phyloP scores from a whole-genome alignment of 2,888 invertebrate species.

The Agapostemon virescens region DNA sequence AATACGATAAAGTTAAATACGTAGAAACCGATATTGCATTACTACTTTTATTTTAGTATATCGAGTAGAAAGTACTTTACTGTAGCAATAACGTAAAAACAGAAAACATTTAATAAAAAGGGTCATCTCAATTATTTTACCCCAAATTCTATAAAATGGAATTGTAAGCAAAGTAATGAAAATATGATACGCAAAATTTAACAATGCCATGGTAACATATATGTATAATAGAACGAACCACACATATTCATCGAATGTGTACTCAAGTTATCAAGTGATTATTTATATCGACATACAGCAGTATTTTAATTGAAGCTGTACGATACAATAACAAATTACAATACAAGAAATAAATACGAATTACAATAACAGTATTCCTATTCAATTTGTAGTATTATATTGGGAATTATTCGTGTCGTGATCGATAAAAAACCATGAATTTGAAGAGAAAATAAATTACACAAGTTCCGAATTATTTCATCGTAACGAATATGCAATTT shows the following conservation, averaged over 20 bases:
- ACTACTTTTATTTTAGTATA: too few relatives aligned
- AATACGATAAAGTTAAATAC: too few relatives aligned
- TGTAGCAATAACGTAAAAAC: too few relatives aligned
- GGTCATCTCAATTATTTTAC: neutral
- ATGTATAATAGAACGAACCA: neutral
- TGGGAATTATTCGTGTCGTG: conserved; percentile 15
- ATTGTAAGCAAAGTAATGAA: neutral
- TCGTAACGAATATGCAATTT: neutral
- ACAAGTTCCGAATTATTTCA: conserved; percentile 11
- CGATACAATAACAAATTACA: neutral
- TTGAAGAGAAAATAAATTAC: conserved; percentile 27
- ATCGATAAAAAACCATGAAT: conserved; percentile 17
- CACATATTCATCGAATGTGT: neutral
- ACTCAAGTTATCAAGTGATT: neutral
- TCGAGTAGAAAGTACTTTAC: too few relatives aligned
- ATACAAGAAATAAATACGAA: neutral
- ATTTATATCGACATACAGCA: neutral
- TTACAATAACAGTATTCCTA: neutral
- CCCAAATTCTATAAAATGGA: neutral
- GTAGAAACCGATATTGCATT: too few relatives aligned
- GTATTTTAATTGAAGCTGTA: neutral
- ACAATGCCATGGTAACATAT: neutral
- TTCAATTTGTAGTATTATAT: conserved; percentile 12
- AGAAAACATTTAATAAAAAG: too few relatives aligned
- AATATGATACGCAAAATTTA: neutral